Conservation (phyloP, 1,140 invertebrate genomes). For the Plutomurus gul region DNA sequence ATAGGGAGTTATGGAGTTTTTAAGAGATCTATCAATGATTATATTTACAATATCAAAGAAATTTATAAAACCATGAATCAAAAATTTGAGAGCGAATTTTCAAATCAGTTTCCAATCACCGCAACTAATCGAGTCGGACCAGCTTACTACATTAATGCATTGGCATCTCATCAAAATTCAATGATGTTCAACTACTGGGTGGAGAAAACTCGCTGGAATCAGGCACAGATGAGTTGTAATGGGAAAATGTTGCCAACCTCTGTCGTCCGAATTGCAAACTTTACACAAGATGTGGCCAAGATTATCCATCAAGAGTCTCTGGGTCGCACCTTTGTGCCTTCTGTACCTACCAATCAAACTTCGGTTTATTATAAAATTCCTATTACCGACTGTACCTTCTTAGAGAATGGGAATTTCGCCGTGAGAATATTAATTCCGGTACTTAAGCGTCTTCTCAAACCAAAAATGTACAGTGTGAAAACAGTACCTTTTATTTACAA, state of each 20-base stretch:
- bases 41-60: conserved; percentile 42
- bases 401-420: neutral
- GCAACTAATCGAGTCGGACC: conserved; percentile 27
- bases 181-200: conserved; percentile 42
- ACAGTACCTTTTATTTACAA: conserved; percentile 37
- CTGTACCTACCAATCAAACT: conserved; percentile 27
- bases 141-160: conserved; percentile 44
- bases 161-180: conserved; percentile 39
- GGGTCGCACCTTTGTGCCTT: neutral
- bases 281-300: conserved; percentile 4
- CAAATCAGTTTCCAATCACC: neutral
- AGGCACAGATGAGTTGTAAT: conserved; percentile 23
- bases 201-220: conserved; percentile 42
- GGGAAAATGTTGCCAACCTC: neutral
- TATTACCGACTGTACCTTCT: conserved; percentile 38
- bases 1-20: neutral
- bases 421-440: conserved; percentile 39
- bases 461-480: conserved; percentile 23
- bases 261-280: conserved; percentile 10
- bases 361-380: conserved; percentile 36
- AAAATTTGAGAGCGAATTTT: conserved; percentile 46
- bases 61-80: conserved; percentile 43
- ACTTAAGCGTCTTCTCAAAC: neutral
- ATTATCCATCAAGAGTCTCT: neutral
- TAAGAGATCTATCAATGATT: conserved; percentile 15